Evolutionary conservation across 2,888 invertebrate species (phyloP).

Genomic region (Macroteleia sp.): DNA sequence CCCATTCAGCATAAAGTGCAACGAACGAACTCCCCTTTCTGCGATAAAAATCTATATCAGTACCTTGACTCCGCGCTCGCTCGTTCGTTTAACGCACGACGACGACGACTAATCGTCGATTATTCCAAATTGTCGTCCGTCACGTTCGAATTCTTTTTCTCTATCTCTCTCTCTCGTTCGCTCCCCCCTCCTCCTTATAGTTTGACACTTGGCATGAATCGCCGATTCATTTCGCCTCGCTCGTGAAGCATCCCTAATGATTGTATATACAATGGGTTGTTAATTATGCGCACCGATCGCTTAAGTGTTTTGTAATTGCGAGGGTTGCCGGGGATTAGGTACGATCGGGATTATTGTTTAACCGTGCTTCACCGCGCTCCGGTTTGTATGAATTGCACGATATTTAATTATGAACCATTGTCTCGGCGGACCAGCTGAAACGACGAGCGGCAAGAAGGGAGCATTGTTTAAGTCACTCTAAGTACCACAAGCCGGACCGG

Average conservation of each 20-base stretch:
- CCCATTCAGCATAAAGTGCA: slow-evolving; percentile 83
- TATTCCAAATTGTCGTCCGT: slow-evolving; percentile 26
- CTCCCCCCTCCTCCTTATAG: no score
- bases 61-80: slow-evolving; percentile 14
- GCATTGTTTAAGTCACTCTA: no score
- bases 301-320: slow-evolving; percentile 42
- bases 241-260: slow-evolving; percentile 29
- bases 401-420: slow-evolving; percentile 45
- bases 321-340: slow-evolving; percentile 24
- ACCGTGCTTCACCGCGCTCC: slow-evolving; percentile 14
- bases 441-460: no score
- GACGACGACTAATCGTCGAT: slow-evolving; percentile 42
- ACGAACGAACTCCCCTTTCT: slow-evolving; percentile 71
- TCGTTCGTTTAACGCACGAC: slow-evolving; percentile 12
- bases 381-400: slow-evolving; percentile 35
- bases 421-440: slow-evolving; percentile 1
- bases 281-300: slow-evolving; percentile 51
- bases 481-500: no score
- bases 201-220: slow-evolving; percentile 38
- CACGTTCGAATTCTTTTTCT: slow-evolving; percentile 12
- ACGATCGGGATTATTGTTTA: slow-evolving; percentile 32
- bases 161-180: no score
- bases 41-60: slow-evolving; percentile 79
- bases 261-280: slow-evolving; percentile 43
- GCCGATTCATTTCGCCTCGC: slow-evolving; percentile 27